Conservation (phyloP, 2,797 vertebrate genomes). For the Fratercula arctica region DNA sequence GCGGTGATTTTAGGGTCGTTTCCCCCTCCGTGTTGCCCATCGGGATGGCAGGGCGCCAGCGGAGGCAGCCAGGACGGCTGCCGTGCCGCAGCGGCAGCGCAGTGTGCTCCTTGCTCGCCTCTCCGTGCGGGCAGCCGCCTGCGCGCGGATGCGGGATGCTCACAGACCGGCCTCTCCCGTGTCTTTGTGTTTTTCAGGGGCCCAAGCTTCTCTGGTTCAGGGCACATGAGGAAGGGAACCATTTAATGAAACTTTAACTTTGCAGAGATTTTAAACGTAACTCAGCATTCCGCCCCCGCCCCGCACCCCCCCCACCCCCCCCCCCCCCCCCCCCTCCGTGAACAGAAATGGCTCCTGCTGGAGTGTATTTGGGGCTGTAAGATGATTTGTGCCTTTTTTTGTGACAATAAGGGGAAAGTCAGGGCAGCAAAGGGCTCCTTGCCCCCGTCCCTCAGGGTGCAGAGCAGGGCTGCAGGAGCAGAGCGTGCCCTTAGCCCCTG, state of each 20-base stretch:
- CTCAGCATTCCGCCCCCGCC: neutral
- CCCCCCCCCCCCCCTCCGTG: accelerated
- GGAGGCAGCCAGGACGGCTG: neutral
- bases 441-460: neutral
- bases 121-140: accelerated
- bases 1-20: accelerated
- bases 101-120: neutral
- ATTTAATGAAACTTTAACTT: neutral
- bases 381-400: neutral
- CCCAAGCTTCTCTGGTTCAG: neutral
- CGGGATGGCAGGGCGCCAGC: neutral
- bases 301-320: too few relatives aligned
- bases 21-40: accelerated
- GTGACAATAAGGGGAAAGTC: neutral
- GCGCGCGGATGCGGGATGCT: neutral
- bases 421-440: neutral
- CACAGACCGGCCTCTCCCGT: neutral
- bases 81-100: accelerated
- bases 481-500: neutral
- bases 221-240: accelerated
- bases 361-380: neutral
- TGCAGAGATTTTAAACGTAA: neutral
- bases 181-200: neutral
- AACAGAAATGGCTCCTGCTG: neutral
- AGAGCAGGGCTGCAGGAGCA: neutral